Evolutionary conservation across 2,888 invertebrate species (phyloP).

Genomic region (Slavum lentiscoides): DNA sequence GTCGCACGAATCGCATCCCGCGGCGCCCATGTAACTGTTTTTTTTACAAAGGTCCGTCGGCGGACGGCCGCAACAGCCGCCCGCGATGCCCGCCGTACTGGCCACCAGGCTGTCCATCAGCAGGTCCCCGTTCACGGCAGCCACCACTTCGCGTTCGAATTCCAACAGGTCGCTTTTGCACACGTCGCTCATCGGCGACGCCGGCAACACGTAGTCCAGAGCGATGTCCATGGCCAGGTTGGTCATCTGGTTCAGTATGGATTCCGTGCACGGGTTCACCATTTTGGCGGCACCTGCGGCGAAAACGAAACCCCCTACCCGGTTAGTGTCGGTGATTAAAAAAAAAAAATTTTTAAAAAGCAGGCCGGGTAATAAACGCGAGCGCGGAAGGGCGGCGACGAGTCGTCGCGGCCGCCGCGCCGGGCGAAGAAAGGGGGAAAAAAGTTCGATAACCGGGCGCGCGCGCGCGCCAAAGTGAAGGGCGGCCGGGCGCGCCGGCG

Average conservation of each 20-base stretch:
- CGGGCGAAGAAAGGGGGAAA: slow-evolving; percentile 7
- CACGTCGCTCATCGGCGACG: slow-evolving; percentile 51
- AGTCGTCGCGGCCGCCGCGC: too few relatives aligned
- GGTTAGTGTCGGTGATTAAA: too few relatives aligned
- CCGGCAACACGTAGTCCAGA: slow-evolving; percentile 47
- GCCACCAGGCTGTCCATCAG: slow-evolving; percentile 1
- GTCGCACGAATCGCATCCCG: slow-evolving; percentile 39
- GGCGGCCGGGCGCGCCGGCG: slow-evolving; percentile 52
- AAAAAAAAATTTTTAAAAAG: too few relatives aligned
- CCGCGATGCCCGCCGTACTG: background rate
- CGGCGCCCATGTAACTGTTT: slow-evolving; percentile 49
- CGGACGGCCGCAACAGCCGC: slow-evolving; percentile 37
- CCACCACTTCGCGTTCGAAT: slow-evolving; percentile 39
- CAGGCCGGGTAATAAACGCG: too few relatives aligned
- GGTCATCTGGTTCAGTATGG: slow-evolving; percentile 50
- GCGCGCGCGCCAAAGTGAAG: slow-evolving; percentile 51
- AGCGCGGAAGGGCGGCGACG: too few relatives aligned
- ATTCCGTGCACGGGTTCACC: slow-evolving; percentile 53
- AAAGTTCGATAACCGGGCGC: slow-evolving; percentile 47
- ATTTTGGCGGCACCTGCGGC: slow-evolving; percentile 48
- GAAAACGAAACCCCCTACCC: background rate
- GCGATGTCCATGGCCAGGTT: slow-evolving; percentile 53
- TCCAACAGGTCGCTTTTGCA: slow-evolving; percentile 47
- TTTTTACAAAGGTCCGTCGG: slow-evolving; percentile 38
- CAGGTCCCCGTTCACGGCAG: slow-evolving; percentile 7